Base-by-base conservation (phyloP, 2,888 invertebrate genomes). In the Scrobipalpa costella region DNA sequence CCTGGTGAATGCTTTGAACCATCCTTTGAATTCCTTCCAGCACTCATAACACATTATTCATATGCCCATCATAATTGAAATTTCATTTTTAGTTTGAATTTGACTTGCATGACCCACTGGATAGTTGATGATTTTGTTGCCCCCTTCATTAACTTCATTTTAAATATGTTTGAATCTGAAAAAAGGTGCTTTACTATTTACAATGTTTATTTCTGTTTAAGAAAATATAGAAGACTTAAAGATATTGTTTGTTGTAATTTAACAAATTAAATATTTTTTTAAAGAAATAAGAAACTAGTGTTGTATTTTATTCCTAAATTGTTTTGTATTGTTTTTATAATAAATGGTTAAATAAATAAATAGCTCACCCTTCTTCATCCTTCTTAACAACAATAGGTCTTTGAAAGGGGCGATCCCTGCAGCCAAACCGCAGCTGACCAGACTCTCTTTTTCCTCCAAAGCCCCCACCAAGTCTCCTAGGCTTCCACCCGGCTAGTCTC, bases 361-460 rank as follows among this genome's bases (percentile, higher is more conserved):
- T 21, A 11, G 21, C 55, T 15, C 27, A 63, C 44, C 63, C 40
- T 13, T 36, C 19, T 19, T 64, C 40, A 58, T 71, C 70, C 62
- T 70, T 66, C 38, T 63, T 64, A 59, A 81, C 34, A 57, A 70
- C 52, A 34, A 86, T 93, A 1, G 95, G 95, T 79, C 92, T 94
- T 71, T 90, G 94, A 78, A 96, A 97, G 0, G 96, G 96, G 72
- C 96, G 89, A 63, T 95, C 95, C 71, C 93, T 92, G 57, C 98
- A 95, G 0, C 98, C 98, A 88, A 98, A 98, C 66, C 98, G 85
- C 50, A 98, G 88, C 78, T 98, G 98, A 0, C 98, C 98, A 0
- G 97, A 95, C 81, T 96, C 96, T 75, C 96, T 97, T 69, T 93
- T 93, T 0, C 98, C 98, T 3, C 97, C 97, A 77, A 97, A 95